Evolutionary conservation across 2,113 vertebrate genomes (phyloP).

Genomic region (Coptodon bakossiorum): DNA sequence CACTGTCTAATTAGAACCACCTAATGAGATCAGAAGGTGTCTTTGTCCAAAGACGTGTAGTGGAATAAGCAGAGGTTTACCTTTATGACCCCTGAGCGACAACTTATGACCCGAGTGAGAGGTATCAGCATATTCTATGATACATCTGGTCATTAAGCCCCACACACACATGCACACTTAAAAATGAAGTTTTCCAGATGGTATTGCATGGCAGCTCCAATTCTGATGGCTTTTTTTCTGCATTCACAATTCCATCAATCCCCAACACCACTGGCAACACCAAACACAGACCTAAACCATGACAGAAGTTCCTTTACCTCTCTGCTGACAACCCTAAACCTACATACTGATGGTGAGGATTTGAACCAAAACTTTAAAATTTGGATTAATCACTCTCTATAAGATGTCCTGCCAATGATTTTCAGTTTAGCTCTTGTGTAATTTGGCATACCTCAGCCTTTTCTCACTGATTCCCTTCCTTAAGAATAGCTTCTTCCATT

Average conservation of each 20-base stretch:
- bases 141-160: background rate
- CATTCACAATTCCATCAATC: background rate
- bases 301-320: background rate
- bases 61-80: background rate
- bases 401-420: background rate
- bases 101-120: conserved; percentile 1
- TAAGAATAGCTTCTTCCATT: background rate
- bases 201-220: background rate
- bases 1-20: conserved; percentile 57
- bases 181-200: background rate
- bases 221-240: background rate
- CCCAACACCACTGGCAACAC: background rate
- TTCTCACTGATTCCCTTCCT: rapidly evolving
- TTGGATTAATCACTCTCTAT: background rate
- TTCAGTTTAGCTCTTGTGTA: background rate
- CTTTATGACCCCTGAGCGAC: conserved; percentile 6
- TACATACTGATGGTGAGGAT: background rate
- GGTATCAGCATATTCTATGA: background rate
- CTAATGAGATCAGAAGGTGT: conserved; percentile 56
- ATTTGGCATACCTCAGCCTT: background rate
- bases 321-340: background rate
- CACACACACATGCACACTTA: rapidly evolving
- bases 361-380: background rate
- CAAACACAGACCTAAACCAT: background rate
- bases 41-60: conserved; percentile 16